Evolutionary conservation across 2,113 vertebrate genomes (phyloP), one percentile per base, ranked within the genome.

Genomic region (Ammodytes dubius): DNA sequence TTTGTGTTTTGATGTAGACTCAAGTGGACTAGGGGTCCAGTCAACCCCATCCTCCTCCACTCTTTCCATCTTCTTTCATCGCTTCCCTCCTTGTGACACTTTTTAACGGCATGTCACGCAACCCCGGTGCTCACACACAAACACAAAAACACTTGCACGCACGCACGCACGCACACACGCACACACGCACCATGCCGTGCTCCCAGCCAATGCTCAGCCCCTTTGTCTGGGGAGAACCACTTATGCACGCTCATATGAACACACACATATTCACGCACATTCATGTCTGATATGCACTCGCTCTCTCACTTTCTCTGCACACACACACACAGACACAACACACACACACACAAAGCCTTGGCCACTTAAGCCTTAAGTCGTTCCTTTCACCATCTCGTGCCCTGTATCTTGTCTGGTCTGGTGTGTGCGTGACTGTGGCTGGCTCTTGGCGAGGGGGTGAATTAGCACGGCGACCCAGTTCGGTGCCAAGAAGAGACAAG

Each of bases 401-500:
- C 81, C 77, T 74, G 85, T 19, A 81, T 83, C 86, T 89, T 5
- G 82, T 85, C 84, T 87, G 79, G 81, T 76, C 81, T 83, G 39
- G 54, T 82, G 86, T 90, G 88, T 93, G 93, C 91, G 91, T 94
- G 93, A 94, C 93, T 93, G 80, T 76, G 91, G 87, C 88, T 88
- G 79, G 75, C 74, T 87, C 27, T 74, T 82, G 86, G 85, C 59
- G 56, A 64, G 88, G 87, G 75, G 87, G 75, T 59, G 87, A 92
- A 92, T 93, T 91, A 94, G 83, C 89, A 85, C 82, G 74, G 77
- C 81, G 91, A 94, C 92, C 94, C 91, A 92, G 88, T 94, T 93
- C 81, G 80, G 85, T 74, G 76, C 64, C 83, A 68, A 27, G 80
- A 80, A 76, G 74, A 90, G 53, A 85, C 80, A 7, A 82, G 74